Evolutionary conservation across 1,140 invertebrate species (phyloP).

Genomic region (Geopemphigus sp.): DNA sequence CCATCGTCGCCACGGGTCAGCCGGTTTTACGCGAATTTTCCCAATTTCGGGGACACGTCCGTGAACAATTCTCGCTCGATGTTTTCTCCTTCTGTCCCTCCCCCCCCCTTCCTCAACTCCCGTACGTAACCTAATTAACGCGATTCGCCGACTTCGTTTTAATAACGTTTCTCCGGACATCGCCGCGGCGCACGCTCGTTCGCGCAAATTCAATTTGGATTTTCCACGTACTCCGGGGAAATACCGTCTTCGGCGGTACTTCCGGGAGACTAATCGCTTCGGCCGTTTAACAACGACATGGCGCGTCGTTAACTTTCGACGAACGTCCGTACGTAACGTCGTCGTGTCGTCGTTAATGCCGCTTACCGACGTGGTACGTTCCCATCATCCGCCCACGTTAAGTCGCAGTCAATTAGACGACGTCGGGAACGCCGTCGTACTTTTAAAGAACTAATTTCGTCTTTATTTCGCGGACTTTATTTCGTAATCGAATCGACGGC

Average conservation of each 20-base stretch:
- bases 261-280: not conserved
- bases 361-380: not conserved
- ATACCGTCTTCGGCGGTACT: not conserved
- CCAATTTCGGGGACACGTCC: too few species aligned
- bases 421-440: not conserved
- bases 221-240: not conserved
- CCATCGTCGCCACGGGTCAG: too few species aligned
- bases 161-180: not conserved
- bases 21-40: too few species aligned
- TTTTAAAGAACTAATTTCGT: slow-evolving; percentile 6
- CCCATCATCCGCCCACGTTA: not conserved
- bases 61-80: too few species aligned
- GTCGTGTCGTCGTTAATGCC: not conserved
- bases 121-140: not conserved
- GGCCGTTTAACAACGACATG: slow-evolving; percentile 18
- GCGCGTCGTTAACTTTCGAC: slow-evolving; percentile 20
- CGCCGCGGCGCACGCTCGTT: not conserved
- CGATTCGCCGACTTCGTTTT: not conserved
- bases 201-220: slow-evolving; percentile 5
- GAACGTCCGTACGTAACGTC: slow-evolving; percentile 8
- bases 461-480: slow-evolving; percentile 3
- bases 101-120: not conserved
- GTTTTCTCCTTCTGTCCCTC: not conserved
- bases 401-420: not conserved
- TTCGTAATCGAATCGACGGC: too few species aligned